Base-by-base conservation (phyloP, 2,797 vertebrate species). In the Cryptoblepharus egeriae region DNA sequence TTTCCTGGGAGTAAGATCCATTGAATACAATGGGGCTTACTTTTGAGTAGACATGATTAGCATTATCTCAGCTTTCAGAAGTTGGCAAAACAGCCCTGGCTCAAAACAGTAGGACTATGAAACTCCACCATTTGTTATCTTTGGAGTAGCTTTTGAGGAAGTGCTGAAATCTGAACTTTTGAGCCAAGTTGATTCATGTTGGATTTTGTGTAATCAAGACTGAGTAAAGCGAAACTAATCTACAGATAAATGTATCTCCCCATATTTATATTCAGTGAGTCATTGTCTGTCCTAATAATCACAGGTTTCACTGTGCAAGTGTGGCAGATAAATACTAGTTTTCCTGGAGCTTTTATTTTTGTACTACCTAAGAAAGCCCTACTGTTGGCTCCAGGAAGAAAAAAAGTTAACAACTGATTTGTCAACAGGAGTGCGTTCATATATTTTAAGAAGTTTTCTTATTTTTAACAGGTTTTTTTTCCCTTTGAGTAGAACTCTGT, bases 191-290 rank as follows among this genome's bases (percentile, higher is more conserved):
- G 85, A 88, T 92, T 93, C 85, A 35, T 89, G 88, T 87, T 90
- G 87, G 79, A 85, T 92, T 94, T 92, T 92, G 82, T 86, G 90
- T 92, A 75, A 90, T 92, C 85, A 89, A 81, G 80, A 83, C 88
- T 89, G 87, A 92, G 91, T 93, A 95, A 95, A 85, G 78, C 79
- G 91, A 94, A 93, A 93, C 87, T 81, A 92, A 96, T 95, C 91
- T 90, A 75, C 91, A 93, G 93, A 94, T 93, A 94, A 93, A 94
- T 86, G 80, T 80, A 89, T 90, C 81, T 91, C 83, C 81, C 87
- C 84, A 88, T 93, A 93, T 95, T 94, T 93, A 93, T 91, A 92
- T 92, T 90, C 82, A 86, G 75, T 83, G 89, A 85, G 84, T 84
- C 85, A 90, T 92, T 87, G 87, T 90, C 85, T 89, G 87, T 80